Conservation (phyloP, 2,797 vertebrate species). For the Gambelia wislizenii region DNA sequence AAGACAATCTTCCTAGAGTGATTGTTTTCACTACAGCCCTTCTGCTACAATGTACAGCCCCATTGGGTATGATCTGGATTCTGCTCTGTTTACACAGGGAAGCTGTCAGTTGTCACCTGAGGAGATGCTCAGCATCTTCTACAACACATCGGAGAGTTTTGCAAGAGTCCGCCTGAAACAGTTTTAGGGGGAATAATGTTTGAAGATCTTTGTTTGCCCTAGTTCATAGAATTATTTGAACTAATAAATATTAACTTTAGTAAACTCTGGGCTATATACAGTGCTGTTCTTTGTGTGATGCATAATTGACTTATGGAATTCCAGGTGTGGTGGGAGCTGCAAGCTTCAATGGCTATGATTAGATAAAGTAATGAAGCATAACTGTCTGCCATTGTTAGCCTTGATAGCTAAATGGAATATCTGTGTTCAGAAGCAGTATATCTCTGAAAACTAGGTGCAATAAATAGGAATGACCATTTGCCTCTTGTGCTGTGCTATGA, state of each 20-base stretch:
- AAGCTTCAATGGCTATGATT: background rate
- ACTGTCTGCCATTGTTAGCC: background rate
- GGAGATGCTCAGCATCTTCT: background rate
- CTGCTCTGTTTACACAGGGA: background rate
- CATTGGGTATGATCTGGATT: background rate
- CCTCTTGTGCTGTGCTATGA: background rate
- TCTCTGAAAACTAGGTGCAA: background rate
- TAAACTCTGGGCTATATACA: background rate
- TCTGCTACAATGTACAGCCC: background rate
- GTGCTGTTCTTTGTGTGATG: background rate
- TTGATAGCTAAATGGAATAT: background rate
- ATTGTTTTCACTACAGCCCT: background rate
- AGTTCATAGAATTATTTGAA: background rate
- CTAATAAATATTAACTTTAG: background rate
- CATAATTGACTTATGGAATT: background rate
- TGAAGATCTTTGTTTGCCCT: background rate
- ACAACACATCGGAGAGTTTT: background rate
- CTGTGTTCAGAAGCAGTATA: background rate
- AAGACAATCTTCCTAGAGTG: background rate
- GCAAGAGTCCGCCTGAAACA: background rate
- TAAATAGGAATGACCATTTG: background rate
- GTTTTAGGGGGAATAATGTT: background rate
- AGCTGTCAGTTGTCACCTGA: background rate
- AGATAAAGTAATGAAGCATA: constrained; percentile 1
- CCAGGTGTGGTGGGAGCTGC: background rate